A percentile compares a stretch with the other conserved stretches of the same genome.
Evolutionary conservation across 2,888 invertebrate species (phyloP).

Genomic region (Graphium colonna): DNA sequence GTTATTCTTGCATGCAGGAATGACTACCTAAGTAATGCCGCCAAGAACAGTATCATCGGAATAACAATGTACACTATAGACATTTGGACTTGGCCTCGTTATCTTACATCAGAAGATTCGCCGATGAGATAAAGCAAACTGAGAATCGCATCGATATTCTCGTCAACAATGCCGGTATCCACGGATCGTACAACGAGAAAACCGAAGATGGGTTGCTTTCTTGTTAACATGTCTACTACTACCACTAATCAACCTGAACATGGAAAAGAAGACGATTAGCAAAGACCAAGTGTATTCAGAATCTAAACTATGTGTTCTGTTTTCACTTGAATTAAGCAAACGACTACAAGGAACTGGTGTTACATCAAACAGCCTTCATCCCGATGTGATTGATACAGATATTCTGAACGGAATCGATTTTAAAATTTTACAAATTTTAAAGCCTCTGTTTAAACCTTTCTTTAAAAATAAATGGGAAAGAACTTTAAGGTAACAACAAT

Average conservation of each 20-base stretch:
- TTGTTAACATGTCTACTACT: slow-evolving; percentile 82
- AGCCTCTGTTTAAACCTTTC: slow-evolving; percentile 45
- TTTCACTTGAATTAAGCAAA: slow-evolving; percentile 84
- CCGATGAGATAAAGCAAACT: slow-evolving; percentile 65
- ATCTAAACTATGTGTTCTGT: slow-evolving; percentile 87
- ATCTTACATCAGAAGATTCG: slow-evolving; percentile 78
- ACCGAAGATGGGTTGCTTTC: slow-evolving; percentile 82
- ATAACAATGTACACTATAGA: slow-evolving; percentile 46
- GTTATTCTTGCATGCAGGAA: slow-evolving; percentile 90
- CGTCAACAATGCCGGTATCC: slow-evolving; percentile 80
- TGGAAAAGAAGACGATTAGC: slow-evolving; percentile 22
- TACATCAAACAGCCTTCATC: slow-evolving; percentile 89
- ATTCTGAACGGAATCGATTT: slow-evolving; percentile 76
- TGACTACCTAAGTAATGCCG: slow-evolving; percentile 80
- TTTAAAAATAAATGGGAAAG: slow-evolving; percentile 53
- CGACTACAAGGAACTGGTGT: slow-evolving; percentile 84
- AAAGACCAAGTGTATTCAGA: slow-evolving; percentile 47
- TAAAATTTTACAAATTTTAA: slow-evolving; percentile 44
- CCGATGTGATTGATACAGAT: slow-evolving; percentile 86
- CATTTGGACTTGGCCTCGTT: slow-evolving; percentile 70
- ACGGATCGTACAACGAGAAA: slow-evolving; percentile 46
- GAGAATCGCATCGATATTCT: slow-evolving; percentile 76
- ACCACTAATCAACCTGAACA: slow-evolving; percentile 45
- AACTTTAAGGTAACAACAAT: slow-evolving; percentile 77
- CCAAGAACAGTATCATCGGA: slow-evolving; percentile 42